phyloP scores from a whole-genome alignment of 2,888 invertebrate species.

The Epirrhoe alternata region DNA sequence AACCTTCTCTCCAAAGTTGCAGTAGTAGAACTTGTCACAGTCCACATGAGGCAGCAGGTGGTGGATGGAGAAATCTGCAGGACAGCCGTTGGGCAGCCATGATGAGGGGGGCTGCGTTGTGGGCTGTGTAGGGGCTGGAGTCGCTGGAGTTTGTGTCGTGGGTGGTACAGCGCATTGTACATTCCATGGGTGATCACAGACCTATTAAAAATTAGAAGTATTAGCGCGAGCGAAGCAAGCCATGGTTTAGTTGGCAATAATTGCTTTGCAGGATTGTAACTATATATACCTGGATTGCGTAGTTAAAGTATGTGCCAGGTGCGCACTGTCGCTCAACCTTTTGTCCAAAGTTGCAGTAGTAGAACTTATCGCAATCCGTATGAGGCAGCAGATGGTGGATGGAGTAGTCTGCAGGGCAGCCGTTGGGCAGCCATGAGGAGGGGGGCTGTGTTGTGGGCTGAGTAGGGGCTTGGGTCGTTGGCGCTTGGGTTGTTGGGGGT shows the following conservation, averaged over 20 bases:
- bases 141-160: neutral
- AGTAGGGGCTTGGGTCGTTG: conserved; percentile 16
- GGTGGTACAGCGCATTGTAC: neutral
- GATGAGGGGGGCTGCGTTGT: neutral
- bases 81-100: neutral
- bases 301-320: conserved; percentile 48
- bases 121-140: neutral
- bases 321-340: conserved; percentile 46
- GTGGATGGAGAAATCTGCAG: conserved; percentile 35
- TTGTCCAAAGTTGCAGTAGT: conserved; percentile 55
- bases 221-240: neutral
- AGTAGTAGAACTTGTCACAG: conserved; percentile 57
- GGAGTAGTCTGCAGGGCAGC: conserved; percentile 42
- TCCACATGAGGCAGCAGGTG: conserved; percentile 54
- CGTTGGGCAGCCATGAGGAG: conserved; percentile 18
- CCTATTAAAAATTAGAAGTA: neutral
- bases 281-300: conserved; percentile 43
- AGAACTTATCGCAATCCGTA: conserved; percentile 55
- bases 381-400: conserved; percentile 54
- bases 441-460: conserved; percentile 24
- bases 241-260: too few species aligned
- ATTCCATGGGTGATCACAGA: conserved; percentile 2
- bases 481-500: conserved; percentile 6
- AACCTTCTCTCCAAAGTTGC: conserved; percentile 52
- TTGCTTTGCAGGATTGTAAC: neutral